phyloP scores from a whole-genome alignment of 2,797 vertebrate species.

The Poecilia picta region DNA sequence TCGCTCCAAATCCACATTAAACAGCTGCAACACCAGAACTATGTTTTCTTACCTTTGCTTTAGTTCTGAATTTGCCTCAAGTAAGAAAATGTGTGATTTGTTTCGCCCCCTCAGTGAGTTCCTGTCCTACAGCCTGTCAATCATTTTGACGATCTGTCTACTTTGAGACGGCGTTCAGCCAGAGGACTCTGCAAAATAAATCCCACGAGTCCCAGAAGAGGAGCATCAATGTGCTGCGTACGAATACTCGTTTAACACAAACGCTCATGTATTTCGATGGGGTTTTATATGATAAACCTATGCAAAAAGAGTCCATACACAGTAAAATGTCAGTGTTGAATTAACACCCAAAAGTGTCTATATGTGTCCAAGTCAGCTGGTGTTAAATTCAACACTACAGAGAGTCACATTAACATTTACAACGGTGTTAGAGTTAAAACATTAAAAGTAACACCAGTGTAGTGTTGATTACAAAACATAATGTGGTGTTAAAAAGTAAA shows the following conservation, averaged over 20 bases:
- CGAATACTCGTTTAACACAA: not conserved
- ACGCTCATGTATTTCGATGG: not conserved
- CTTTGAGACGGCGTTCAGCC: slow-evolving; percentile 48
- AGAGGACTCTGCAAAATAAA: slow-evolving; percentile 37
- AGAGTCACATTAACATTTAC: too few species aligned
- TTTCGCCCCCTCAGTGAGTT: slow-evolving; percentile 24
- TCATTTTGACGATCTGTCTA: slow-evolving; percentile 52
- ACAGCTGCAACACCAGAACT: not conserved
- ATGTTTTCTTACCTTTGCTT: slow-evolving; percentile 15
- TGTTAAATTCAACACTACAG: too few species aligned
- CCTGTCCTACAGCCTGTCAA: slow-evolving; percentile 40
- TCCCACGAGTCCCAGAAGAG: slow-evolving; percentile 36
- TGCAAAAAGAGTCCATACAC: not conserved
- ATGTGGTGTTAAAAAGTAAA: too few species aligned
- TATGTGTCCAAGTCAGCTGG: too few species aligned
- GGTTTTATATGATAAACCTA: not conserved
- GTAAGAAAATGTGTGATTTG: slow-evolving; percentile 23
- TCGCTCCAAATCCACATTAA: not conserved
- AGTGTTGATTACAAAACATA: too few species aligned
- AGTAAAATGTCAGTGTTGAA: too few species aligned
- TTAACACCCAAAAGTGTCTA: too few species aligned
- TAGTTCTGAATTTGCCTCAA: slow-evolving; percentile 8
- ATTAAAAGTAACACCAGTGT: too few species aligned
- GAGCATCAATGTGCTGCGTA: slow-evolving; percentile 22
- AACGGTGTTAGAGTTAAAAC: too few species aligned